These are phyloP conservation scores for Urophycis tenuis DNA, from an alignment of 2,797 vertebrate genomes.

Conservation along the genomic window DNA sequence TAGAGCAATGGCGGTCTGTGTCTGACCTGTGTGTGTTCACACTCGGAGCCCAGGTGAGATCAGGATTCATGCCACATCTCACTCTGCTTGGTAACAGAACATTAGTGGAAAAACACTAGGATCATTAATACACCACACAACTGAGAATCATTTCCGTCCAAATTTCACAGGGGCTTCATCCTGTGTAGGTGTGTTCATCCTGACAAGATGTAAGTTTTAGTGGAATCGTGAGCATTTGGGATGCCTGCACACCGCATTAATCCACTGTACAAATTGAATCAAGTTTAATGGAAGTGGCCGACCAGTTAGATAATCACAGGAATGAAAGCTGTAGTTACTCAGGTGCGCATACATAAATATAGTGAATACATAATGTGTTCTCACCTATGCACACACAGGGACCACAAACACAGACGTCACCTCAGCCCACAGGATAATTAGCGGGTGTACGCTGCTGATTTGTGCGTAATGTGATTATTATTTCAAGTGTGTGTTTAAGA, in stretches of 20 bases:
- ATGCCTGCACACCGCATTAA: not conserved
- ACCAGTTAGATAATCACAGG: not conserved
- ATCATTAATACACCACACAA: not conserved
- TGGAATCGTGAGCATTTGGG: not conserved
- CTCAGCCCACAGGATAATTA: conserved; percentile 35
- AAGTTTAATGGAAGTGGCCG: not conserved
- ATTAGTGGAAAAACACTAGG: not conserved
- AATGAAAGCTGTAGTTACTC: not conserved
- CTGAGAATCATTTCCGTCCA: not conserved
- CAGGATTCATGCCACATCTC: conserved; percentile 7
- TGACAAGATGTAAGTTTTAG: conserved; percentile 21
- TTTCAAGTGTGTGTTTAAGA: conserved; percentile 3
- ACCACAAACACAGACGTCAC: conserved; percentile 10
- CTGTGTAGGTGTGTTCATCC: conserved; percentile 8
- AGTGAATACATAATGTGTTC: not conserved
- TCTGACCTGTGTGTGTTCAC: not conserved
- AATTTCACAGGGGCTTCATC: not conserved
- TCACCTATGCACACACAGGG: not conserved
- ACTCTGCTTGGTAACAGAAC: conserved; percentile 1
- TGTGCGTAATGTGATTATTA: not conserved
- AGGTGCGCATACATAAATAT: not conserved
- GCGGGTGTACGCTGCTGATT: conserved; percentile 9
- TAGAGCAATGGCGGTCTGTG: not conserved
- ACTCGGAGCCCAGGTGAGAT: too few species aligned
- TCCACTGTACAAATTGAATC: not conserved